Evolutionary conservation across 64 coral and sea anemone species (phyloP).

Genomic region (Porites lutea): DNA sequence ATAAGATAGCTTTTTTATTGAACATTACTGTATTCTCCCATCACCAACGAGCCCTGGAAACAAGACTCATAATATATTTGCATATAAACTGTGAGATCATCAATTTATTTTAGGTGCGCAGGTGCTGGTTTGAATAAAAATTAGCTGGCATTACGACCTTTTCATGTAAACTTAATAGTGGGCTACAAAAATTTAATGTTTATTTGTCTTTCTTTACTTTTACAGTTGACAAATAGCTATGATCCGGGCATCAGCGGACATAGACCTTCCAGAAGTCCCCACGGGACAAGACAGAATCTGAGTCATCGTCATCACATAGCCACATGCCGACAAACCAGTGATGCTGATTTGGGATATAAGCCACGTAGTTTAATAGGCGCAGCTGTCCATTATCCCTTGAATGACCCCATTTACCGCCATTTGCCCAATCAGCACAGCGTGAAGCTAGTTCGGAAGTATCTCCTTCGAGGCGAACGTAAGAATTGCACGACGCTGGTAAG

Average conservation of each 20-base stretch:
- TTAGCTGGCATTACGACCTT: no score
- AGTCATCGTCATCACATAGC: background rate
- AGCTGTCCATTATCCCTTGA: background rate
- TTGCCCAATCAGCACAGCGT: background rate
- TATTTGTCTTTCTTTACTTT: no score
- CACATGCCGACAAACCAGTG: background rate
- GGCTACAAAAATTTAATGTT: no score
- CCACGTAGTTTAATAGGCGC: background rate
- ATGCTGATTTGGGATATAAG: background rate
- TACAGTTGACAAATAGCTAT: no score
- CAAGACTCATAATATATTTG: no score
- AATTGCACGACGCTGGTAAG: conserved; percentile 6
- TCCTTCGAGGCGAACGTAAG: background rate
- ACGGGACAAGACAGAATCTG: background rate
- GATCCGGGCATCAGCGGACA: background rate
- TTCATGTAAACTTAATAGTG: no score
- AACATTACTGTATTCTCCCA: no score
- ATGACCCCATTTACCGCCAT: conserved; percentile 9
- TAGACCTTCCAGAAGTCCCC: conserved; percentile 44
- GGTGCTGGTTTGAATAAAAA: no score
- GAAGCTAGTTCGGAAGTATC: conserved; percentile 14
- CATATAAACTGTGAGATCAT: no score
- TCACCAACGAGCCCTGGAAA: no score
- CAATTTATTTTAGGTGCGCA: no score
- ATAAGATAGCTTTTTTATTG: no score